Percentiles rank a stretch among this genome's conserved stretches.
phyloP scores from a whole-genome alignment of 2,888 invertebrate genomes.

The Aporophyla lueneburgensis region DNA sequence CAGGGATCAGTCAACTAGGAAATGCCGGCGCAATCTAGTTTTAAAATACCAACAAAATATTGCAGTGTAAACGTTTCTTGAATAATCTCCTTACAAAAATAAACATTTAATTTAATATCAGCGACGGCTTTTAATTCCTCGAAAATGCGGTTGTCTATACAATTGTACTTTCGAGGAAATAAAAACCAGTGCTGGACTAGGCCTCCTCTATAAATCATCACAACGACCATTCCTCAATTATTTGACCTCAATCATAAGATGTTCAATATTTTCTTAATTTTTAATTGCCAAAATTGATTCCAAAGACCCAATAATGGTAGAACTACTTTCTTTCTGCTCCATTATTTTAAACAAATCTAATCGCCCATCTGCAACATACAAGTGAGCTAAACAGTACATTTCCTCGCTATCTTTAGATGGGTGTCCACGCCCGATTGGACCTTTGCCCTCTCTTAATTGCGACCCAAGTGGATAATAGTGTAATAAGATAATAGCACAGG shows the following conservation, averaged over 20 bases:
- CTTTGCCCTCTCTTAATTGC: constrained; percentile 78
- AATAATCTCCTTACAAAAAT: too few species aligned
- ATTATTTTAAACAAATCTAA: not conserved
- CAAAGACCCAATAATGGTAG: not conserved
- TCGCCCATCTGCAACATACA: constrained; percentile 11
- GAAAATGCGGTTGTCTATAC: too few species aligned
- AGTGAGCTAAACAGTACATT: constrained; percentile 42
- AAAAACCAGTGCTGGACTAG: not conserved
- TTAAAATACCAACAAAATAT: too few species aligned
- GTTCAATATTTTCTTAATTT: not conserved
- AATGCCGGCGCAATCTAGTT: too few species aligned
- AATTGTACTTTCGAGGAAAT: too few species aligned
- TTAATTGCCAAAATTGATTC: not conserved
- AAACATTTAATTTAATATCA: too few species aligned
- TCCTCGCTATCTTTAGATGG: constrained; percentile 49
- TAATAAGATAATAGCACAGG: constrained; percentile 75
- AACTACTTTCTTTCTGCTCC: not conserved
- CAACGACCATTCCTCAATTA: not conserved
- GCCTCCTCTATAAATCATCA: not conserved
- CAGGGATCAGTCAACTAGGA: too few species aligned
- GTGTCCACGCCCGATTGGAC: constrained; percentile 55
- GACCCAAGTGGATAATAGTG: constrained; percentile 78
- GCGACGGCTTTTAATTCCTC: too few species aligned
- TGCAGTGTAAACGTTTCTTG: too few species aligned
- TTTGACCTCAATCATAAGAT: too few species aligned